phyloP scores from a whole-genome alignment of 2,888 invertebrate species.

The Aricia artaxerxes region DNA sequence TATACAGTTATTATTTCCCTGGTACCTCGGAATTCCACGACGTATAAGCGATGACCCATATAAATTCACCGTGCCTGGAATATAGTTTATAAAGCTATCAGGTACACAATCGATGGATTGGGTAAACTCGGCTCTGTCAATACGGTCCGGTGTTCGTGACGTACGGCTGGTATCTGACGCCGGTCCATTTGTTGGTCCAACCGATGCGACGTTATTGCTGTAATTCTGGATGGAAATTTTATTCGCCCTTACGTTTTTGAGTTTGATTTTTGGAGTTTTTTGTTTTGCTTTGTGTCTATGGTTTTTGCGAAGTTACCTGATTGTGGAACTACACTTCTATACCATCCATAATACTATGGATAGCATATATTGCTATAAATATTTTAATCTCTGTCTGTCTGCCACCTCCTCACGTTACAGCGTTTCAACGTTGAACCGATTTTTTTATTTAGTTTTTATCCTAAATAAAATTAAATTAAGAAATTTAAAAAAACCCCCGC shows the following conservation, averaged over 20 bases:
- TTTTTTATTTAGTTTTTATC: no score
- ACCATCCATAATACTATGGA: no score
- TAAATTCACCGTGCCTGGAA: not conserved
- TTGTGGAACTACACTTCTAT: not conserved
- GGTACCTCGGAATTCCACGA: not conserved
- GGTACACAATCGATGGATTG: slow-evolving; percentile 26
- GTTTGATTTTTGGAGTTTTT: not conserved
- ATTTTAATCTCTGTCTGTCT: no score
- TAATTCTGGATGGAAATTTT: slow-evolving; percentile 1
- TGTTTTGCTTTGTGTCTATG: not conserved
- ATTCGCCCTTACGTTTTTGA: not conserved
- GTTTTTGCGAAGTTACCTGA: not conserved
- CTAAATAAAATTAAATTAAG: no score
- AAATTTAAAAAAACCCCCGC: no score
- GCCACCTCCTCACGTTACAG: no score
- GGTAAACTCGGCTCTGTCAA: slow-evolving; percentile 24
- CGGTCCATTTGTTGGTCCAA: slow-evolving; percentile 24
- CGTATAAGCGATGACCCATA: slow-evolving; percentile 2
- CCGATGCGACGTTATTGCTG: not conserved
- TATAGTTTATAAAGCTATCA: slow-evolving; percentile 26
- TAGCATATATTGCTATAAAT: no score
- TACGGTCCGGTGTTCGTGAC: slow-evolving; percentile 21
- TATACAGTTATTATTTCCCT: not conserved
- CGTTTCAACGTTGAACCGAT: no score
- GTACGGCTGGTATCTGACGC: slow-evolving; percentile 22